phyloP scores from a whole-genome alignment of 37 sponge, comb jelly and placozoan genomes.

The Hexactinellida sp. region DNA sequence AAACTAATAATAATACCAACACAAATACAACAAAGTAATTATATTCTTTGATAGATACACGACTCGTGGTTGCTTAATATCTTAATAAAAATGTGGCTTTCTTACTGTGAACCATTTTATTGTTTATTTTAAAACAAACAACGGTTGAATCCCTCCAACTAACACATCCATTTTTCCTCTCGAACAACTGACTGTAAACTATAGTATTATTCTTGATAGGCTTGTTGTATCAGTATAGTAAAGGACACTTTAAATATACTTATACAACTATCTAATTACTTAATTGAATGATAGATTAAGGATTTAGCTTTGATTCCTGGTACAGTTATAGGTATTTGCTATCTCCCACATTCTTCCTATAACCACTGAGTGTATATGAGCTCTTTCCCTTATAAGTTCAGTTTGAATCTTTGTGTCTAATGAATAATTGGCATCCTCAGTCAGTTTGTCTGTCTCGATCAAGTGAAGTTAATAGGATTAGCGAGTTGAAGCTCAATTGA shows the following conservation, averaged over 20 bases:
- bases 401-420: neutral
- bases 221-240: too few relatives aligned
- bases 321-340: neutral
- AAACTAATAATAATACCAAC: too few relatives aligned
- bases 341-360: neutral
- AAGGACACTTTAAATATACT: neutral
- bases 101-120: too few relatives aligned
- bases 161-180: too few relatives aligned
- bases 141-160: too few relatives aligned
- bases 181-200: too few relatives aligned
- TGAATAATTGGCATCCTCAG: slow-evolving; percentile 5
- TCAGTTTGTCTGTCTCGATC: slow-evolving; percentile 4
- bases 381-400: neutral
- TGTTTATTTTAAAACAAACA: too few relatives aligned
- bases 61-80: too few relatives aligned
- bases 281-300: neutral
- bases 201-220: too few relatives aligned
- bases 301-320: neutral
- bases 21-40: too few relatives aligned
- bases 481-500: neutral
- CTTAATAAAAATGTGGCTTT: too few relatives aligned
- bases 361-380: neutral
- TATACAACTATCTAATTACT: neutral
- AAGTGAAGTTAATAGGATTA: neutral
- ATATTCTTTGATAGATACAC: too few relatives aligned